A percentile compares a stretch with the other conserved stretches of the same genome.
Evolutionary conservation across 2,888 invertebrate species (phyloP).

Genomic region (Cacoxenus indagator): DNA sequence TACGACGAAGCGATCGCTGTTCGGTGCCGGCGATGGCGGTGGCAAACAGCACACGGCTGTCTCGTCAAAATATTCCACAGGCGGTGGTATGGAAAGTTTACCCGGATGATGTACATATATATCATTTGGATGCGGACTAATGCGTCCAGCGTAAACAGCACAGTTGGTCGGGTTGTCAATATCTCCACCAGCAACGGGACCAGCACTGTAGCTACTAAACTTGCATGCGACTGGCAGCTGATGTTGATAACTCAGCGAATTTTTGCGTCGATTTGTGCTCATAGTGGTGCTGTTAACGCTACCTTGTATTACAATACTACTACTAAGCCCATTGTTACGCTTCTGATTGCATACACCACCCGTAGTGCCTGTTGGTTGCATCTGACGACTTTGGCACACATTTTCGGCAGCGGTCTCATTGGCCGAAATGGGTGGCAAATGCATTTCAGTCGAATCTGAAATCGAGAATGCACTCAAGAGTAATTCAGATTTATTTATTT

Average conservation of each 20-base stretch:
- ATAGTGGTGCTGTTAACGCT: slow-evolving; percentile 13
- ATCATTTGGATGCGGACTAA: slow-evolving; percentile 57
- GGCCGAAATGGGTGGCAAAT: slow-evolving; percentile 22
- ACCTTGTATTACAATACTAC: slow-evolving; percentile 16
- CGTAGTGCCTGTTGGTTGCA: slow-evolving; percentile 10
- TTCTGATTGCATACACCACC: slow-evolving; percentile 24
- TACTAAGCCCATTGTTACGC: slow-evolving; percentile 20
- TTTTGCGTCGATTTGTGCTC: slow-evolving; percentile 52
- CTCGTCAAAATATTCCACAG: slow-evolving; percentile 62
- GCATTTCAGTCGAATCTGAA: slow-evolving; percentile 30
- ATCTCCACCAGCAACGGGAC: slow-evolving; percentile 30
- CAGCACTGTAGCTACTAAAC: neutral
- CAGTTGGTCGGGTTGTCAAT: slow-evolving; percentile 36
- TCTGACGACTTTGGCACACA: neutral
- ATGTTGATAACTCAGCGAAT: slow-evolving; percentile 60
- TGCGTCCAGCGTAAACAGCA: slow-evolving; percentile 51
- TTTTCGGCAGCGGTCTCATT: neutral
- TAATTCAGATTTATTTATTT: slow-evolving; percentile 23
- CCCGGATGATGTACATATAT: slow-evolving; percentile 43
- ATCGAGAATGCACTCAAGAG: slow-evolving; percentile 23
- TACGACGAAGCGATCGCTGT: slow-evolving; percentile 65
- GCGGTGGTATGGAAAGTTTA: slow-evolving; percentile 46
- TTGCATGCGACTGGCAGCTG: slow-evolving; percentile 44
- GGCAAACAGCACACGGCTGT: slow-evolving; percentile 56
- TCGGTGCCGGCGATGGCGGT: slow-evolving; percentile 71